Conservation (phyloP, 2,797 vertebrate species). For the Ataeniobius toweri region DNA sequence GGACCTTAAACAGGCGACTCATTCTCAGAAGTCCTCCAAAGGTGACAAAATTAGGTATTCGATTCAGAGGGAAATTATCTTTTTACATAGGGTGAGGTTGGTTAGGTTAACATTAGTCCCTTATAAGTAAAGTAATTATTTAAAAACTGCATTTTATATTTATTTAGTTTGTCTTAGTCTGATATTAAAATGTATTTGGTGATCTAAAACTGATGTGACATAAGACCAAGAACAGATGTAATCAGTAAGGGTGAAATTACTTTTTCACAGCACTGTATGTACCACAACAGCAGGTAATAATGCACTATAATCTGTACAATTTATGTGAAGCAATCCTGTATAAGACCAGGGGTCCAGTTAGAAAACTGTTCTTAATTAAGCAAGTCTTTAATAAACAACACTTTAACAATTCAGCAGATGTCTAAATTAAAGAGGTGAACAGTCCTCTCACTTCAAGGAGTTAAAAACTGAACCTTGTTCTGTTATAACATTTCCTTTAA, state of each 20-base stretch:
- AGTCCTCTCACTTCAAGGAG: conserved; percentile 23
- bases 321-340: conserved; percentile 55
- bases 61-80: background rate
- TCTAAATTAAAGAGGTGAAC: conserved; percentile 1
- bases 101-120: too few species aligned
- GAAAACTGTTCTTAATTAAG: conserved; percentile 29
- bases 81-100: background rate
- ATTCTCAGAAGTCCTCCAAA: background rate
- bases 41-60: background rate
- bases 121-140: background rate
- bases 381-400: conserved; percentile 31
- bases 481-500: conserved; percentile 53
- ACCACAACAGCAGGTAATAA: conserved; percentile 8
- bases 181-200: background rate
- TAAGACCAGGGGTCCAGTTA: conserved; percentile 62
- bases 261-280: background rate
- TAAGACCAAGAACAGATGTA: background rate
- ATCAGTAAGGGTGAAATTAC: background rate
- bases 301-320: conserved; percentile 49
- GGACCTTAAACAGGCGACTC: too few species aligned
- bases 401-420: conserved; percentile 22
- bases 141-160: background rate
- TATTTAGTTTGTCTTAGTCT: background rate
- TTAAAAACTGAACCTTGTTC: conserved; percentile 49
- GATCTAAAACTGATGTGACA: background rate